Evolutionary conservation across 2,113 vertebrate genomes (phyloP).

Genomic region (Xerus inauris): DNA sequence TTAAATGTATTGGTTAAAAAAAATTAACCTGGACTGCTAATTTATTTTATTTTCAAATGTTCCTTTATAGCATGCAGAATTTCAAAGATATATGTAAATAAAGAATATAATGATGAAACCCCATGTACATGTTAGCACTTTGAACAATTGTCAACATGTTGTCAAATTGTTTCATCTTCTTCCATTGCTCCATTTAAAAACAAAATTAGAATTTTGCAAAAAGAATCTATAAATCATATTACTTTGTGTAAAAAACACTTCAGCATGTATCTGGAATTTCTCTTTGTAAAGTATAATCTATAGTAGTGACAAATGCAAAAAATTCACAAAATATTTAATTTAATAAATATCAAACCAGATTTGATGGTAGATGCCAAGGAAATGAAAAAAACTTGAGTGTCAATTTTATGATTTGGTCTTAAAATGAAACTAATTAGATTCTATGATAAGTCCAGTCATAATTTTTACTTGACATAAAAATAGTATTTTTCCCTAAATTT

Average conservation of each 20-base stretch:
- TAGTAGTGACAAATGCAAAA: background rate
- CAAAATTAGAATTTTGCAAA: background rate
- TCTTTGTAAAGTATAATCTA: background rate
- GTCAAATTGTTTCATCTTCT: background rate
- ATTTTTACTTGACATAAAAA: background rate
- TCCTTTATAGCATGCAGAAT: background rate
- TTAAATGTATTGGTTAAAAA: background rate
- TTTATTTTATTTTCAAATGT: background rate
- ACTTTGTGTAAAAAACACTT: constrained; percentile 8
- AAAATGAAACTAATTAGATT: background rate
- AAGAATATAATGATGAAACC: background rate
- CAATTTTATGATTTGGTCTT: background rate
- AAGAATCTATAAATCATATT: background rate
- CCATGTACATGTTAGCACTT: background rate
- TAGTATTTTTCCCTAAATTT: background rate
- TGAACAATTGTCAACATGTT: constrained; percentile 5
- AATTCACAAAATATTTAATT: background rate
- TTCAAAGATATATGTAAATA: background rate
- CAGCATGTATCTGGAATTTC: background rate
- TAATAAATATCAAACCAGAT: background rate
- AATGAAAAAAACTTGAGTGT: background rate
- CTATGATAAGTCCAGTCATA: background rate
- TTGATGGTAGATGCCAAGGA: background rate
- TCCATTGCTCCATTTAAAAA: background rate
- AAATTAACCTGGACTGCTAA: background rate